Percentiles rank a stretch among this genome's conserved stretches.
phyloP scores from a whole-genome alignment of 2,888 invertebrate genomes.

The Odontocolon sp. region DNA sequence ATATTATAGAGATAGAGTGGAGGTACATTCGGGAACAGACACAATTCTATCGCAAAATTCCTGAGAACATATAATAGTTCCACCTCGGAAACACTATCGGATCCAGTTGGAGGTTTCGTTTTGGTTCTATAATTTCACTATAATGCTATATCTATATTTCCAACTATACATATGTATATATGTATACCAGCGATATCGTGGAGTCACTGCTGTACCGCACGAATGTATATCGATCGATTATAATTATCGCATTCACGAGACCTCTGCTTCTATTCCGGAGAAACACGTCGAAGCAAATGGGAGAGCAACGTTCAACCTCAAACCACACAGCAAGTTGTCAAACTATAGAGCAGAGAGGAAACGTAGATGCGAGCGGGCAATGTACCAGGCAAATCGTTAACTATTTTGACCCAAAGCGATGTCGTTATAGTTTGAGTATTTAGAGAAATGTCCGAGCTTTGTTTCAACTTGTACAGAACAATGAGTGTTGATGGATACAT shows the following conservation, averaged over 20 bases:
- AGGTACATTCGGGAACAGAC: neutral
- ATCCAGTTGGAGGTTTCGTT: conserved; percentile 28
- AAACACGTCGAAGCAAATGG: conserved; percentile 27
- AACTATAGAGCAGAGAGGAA: conserved; percentile 37
- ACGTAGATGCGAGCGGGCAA: neutral
- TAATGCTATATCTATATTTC: neutral
- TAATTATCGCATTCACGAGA: conserved; percentile 43
- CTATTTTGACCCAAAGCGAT: conserved; percentile 44
- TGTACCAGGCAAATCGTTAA: conserved; percentile 16
- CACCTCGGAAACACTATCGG: conserved; percentile 33
- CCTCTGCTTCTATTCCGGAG: neutral
- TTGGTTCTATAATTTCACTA: conserved; percentile 32
- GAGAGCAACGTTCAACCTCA: conserved; percentile 34
- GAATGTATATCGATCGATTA: conserved; percentile 36
- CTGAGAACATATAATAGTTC: neutral
- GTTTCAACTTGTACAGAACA: neutral
- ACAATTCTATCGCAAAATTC: conserved; percentile 3
- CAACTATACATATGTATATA: neutral
- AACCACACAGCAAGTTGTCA: conserved; percentile 45
- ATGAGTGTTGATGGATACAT: neutral
- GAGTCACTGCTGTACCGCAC: neutral
- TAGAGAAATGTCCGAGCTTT: conserved; percentile 14
- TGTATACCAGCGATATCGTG: no score
- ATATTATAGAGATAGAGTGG: conserved; percentile 8
- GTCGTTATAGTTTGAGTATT: conserved; percentile 40